Base-by-base conservation (phyloP, 2,113 vertebrate genomes). In the Glaucidium brasilianum region DNA sequence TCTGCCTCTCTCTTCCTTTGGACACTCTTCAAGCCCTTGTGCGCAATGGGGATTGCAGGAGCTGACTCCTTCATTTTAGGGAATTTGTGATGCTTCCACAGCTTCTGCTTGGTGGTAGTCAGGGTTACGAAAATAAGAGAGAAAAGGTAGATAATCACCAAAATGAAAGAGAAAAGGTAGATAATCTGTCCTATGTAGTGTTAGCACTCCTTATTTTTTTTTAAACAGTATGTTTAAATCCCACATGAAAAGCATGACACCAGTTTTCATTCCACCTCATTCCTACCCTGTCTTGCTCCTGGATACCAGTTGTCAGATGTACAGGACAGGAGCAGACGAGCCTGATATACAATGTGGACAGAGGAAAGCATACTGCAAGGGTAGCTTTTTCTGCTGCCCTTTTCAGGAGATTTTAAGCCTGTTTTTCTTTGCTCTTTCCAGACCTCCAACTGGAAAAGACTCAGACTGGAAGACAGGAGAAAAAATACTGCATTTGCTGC, bases 281-380 rank as follows among this genome's bases (percentile, higher is more conserved):
- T 39, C 50, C 20, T 39, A 50, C 13, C 4, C 4, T 4, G n/a
- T 63, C 26, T 72, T 43, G 20, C 17, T 87, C 49, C 22, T 34
- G 53, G 25, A 27, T 26, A n/a, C 3, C 0, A 0, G 13, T 7
- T 41, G n/a, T 53, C 49, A 82, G 23, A 68, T 0, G 0, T 23
- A 41, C 14, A 34, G 10, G 59, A 67, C n/a, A 20, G 27, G 29
- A 62, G 16, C 23, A 78, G 60, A 45, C 11, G 37, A 56, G 39
- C 12, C 37, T 49, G 23, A 52, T 43, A 22, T 15, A 30, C 43
- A 68, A 9, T 0, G 2, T 21, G 16, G 59, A 15, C 18, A 64
- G 52, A 68, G 47, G n/a, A 92, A 72, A 68, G 12, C 59, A 53
- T 26, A 22, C 12, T 56, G 37, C 34, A 86, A 53, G 9, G 10